Evolutionary conservation across 2,797 vertebrate species (phyloP), one percentile per base, ranked within the genome.

Genomic region (Sternarchorhynchus goeldii): DNA sequence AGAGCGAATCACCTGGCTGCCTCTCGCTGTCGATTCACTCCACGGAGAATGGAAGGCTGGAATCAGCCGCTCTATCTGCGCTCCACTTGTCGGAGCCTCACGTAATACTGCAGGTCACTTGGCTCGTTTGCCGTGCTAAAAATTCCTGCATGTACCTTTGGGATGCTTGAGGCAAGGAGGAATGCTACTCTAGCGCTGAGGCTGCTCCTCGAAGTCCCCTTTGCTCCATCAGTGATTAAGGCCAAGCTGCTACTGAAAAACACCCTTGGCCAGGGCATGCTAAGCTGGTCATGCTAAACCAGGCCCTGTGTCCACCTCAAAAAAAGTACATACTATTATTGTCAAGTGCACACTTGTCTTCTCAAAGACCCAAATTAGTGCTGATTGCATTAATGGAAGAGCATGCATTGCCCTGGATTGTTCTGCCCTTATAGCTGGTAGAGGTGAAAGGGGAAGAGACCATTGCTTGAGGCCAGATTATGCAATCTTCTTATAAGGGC

Each of bases 61-160:
- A 78, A 50, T 67, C 45, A 89, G 90, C 85, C 87, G 85, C 84
- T 87, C 84, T 84, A 87, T 86, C 86, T 85, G 67, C 83, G 70
- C 29, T 74, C 64, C 79, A 72, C 31, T 64, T 68, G 58, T 75
- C 81, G 50, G 32, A 86, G 85, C 83, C 84, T 64, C 32, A 68
- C 77, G 82, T 57, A 36, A 4, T 36, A 76, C 53, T 57, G 50
- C 57, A 66, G 57, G 53, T 58, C 63, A 55, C 81, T 84, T 84
- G 57, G 84, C 60, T 55, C 57, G 3, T 25, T 84, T 87, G 84
- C 83, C 80, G 83, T 73, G 76, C 77, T 84, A 78, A 75, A 20
- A 8, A 68, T 64, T 80, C 81, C 84, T 72, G 76, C 80, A 63
- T 68, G 66, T 87, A 84, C 80, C 82, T 86, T 83, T 84, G 87